A percentile compares a stretch with the other conserved stretches of the same genome.
These are phyloP conservation scores for Drosophila kuntzei DNA, from an alignment of 2,888 invertebrate species.

Conservation along the genomic window DNA sequence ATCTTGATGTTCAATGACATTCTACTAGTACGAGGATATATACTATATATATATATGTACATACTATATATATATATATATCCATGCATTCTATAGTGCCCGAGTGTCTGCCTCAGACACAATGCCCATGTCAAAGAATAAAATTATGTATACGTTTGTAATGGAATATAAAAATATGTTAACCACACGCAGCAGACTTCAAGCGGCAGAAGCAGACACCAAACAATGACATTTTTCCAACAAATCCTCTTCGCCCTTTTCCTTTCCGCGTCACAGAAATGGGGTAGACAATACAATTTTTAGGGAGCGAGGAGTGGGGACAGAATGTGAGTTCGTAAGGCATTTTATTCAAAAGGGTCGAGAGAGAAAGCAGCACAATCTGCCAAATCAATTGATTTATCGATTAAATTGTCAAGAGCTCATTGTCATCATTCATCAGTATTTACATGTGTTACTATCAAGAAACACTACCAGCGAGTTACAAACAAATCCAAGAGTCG, in stretches of 20 bases:
- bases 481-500: not conserved
- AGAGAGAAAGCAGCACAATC: slow-evolving; percentile 63
- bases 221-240: slow-evolving; percentile 49
- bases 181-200: slow-evolving; percentile 39
- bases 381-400: slow-evolving; percentile 79
- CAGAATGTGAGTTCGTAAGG: slow-evolving; percentile 12
- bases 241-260: slow-evolving; percentile 1
- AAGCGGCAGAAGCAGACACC: slow-evolving; percentile 7
- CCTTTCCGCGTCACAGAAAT: slow-evolving; percentile 7
- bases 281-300: slow-evolving; percentile 28
- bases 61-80: no score
- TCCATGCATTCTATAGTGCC: slow-evolving; percentile 45
- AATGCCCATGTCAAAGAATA: slow-evolving; percentile 46
- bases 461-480: slow-evolving; percentile 42
- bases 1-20: slow-evolving; percentile 78
- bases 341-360: slow-evolving; percentile 71
- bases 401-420: slow-evolving; percentile 81
- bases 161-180: slow-evolving; percentile 34
- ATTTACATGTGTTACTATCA: slow-evolving; percentile 67
- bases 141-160: slow-evolving; percentile 30
- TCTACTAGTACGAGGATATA: slow-evolving; percentile 7
- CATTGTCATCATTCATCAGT: slow-evolving; percentile 76
- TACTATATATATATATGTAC: no score
- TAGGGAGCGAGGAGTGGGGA: slow-evolving; percentile 8
- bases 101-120: slow-evolving; percentile 43